phyloP scores from a whole-genome alignment of 2,113 vertebrate genomes.

The Trematocara nigrifrons region DNA sequence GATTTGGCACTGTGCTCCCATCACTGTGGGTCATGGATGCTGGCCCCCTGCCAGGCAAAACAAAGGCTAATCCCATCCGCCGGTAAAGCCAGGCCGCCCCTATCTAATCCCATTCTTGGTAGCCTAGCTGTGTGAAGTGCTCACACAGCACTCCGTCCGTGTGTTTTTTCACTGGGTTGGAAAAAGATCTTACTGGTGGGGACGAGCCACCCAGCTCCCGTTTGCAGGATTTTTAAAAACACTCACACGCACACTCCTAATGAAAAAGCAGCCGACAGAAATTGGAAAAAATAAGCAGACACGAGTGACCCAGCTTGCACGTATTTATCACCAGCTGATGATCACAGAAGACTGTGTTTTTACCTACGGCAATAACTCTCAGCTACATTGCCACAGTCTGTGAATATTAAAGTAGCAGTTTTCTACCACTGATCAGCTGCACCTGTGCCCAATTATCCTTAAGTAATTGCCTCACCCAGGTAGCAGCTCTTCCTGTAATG shows the following conservation, averaged over 20 bases:
- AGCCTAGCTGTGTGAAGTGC: constrained; percentile 60
- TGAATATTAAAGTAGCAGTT: constrained; percentile 58
- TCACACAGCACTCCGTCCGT: constrained; percentile 54
- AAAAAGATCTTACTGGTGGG: constrained; percentile 36
- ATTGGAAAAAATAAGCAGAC: neutral
- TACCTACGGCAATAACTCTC: neutral
- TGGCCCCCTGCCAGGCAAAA: constrained; percentile 61
- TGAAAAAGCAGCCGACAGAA: neutral
- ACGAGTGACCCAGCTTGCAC: neutral
- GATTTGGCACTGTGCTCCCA: constrained; percentile 13
- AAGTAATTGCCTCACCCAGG: constrained; percentile 59
- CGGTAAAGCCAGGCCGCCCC: constrained; percentile 44
- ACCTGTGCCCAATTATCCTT: constrained; percentile 68
- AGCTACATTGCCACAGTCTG: neutral
- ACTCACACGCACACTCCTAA: neutral
- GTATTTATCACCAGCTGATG: constrained; percentile 8
- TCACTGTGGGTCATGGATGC: constrained; percentile 48
- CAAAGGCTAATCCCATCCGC: constrained; percentile 69
- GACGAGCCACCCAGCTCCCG: neutral
- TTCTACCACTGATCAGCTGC: constrained; percentile 59
- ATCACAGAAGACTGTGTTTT: neutral
- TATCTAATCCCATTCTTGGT: constrained; percentile 59
- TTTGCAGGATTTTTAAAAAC: neutral
- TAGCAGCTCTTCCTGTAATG: constrained; percentile 43
- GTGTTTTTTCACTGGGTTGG: constrained; percentile 51